These are phyloP conservation scores for Tychaedon coryphoeus DNA, from an alignment of 2,113 vertebrate species.

Conservation along the genomic window DNA sequence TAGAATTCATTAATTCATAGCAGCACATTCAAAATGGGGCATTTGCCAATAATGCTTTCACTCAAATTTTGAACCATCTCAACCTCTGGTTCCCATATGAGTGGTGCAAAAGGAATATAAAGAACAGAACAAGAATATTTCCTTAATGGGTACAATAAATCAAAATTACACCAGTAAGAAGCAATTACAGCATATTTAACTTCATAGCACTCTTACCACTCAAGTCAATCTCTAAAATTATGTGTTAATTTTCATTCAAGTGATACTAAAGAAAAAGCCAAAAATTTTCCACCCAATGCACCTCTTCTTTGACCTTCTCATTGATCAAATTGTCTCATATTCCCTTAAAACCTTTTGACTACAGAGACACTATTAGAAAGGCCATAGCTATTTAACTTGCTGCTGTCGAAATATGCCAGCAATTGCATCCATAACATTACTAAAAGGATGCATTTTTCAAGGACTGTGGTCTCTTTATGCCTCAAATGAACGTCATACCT, in stretches of 20 bases:
- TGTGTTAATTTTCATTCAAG: conserved; percentile 50
- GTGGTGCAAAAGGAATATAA: conserved; percentile 2
- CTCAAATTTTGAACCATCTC: conserved; percentile 21
- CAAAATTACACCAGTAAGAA: conserved; percentile 60
- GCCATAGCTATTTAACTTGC: conserved; percentile 17
- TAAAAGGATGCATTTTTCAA: conserved; percentile 15
- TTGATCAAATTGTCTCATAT: conserved; percentile 50
- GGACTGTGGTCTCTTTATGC: not conserved
- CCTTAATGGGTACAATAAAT: conserved; percentile 64
- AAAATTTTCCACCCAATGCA: not conserved
- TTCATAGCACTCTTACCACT: conserved; percentile 17
- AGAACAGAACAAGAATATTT: conserved; percentile 17
- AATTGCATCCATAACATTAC: not conserved
- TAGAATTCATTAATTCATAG: not conserved
- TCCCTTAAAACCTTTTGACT: conserved; percentile 43
- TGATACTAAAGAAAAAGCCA: not conserved
- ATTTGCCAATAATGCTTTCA: conserved; percentile 35
- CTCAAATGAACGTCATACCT: not conserved
- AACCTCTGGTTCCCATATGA: not conserved
- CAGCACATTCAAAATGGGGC: not conserved
- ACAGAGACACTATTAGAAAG: conserved; percentile 46
- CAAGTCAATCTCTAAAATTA: conserved; percentile 57
- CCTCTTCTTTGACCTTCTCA: conserved; percentile 31
- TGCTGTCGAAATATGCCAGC: not conserved
- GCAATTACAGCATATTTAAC: conserved; percentile 65